Percentiles rank a stretch among this genome's conserved stretches.
Conservation (phyloP, 2,797 vertebrate species). For the Nannoperca obscura region DNA sequence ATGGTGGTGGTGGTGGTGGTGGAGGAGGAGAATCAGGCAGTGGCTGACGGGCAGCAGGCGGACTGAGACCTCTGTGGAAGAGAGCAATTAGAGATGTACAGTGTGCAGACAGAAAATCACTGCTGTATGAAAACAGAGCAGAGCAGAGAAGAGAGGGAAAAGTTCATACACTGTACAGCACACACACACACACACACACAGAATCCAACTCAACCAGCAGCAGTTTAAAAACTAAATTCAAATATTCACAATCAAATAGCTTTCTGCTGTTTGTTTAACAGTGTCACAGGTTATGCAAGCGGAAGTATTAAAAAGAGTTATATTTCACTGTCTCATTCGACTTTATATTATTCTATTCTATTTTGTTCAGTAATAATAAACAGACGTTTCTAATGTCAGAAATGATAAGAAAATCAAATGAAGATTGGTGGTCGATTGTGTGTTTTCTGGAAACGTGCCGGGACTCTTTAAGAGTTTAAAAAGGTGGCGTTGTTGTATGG, state of each 20-base stretch:
- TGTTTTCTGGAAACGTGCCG: not conserved
- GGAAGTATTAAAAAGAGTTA: not conserved
- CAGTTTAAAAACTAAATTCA: not conserved
- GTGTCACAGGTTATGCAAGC: not conserved
- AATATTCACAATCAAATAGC: not conserved
- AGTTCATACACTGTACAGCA: not conserved
- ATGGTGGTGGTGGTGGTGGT: conserved; percentile 58
- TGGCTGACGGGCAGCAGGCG: conserved; percentile 62
- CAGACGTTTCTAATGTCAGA: not conserved
- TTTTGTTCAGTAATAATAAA: not conserved
- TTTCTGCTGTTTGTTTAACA: not conserved
- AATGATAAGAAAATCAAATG: not conserved
- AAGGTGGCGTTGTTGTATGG: not conserved
- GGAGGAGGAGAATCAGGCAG: conserved; percentile 53
- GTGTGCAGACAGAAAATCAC: conserved; percentile 45
- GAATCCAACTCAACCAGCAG: not conserved
- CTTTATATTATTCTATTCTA: not conserved
- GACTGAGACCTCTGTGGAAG: conserved; percentile 59
- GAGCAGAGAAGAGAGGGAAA: not conserved
- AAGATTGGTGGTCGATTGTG: not conserved
- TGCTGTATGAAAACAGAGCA: conserved; percentile 41
- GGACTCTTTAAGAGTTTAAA: not conserved
- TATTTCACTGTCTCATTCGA: not conserved
- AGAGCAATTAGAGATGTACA: conserved; percentile 61
- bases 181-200: conserved; percentile 5